These are phyloP conservation scores for Triplophysa siluroides DNA, from an alignment of 2,113 vertebrate species.

Conservation along the genomic window DNA sequence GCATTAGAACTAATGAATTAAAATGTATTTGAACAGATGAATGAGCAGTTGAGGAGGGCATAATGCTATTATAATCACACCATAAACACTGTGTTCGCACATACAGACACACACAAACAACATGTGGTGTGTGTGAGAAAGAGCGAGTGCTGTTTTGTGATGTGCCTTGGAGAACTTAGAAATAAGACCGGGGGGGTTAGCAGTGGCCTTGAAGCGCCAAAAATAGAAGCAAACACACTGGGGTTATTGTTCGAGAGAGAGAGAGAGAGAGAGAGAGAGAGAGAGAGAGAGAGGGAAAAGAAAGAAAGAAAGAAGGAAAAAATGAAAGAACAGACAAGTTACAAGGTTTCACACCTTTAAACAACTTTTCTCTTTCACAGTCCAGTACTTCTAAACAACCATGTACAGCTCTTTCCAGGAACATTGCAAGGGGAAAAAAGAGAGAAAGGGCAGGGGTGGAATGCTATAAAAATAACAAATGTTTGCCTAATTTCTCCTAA, in stretches of 20 bases:
- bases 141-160: not conserved
- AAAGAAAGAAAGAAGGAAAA: constrained; percentile 54
- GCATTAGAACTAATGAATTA: not conserved
- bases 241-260: constrained; percentile 50
- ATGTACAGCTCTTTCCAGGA: constrained; percentile 23
- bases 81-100: not conserved
- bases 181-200: constrained; percentile 26
- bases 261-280: not conserved
- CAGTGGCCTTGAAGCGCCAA: constrained; percentile 47
- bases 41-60: constrained; percentile 13
- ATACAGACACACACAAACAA: not conserved
- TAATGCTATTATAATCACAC: not conserved
- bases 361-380: constrained; percentile 57
- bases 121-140: not conserved
- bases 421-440: not conserved
- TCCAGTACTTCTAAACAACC: constrained; percentile 45
- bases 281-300: constrained; percentile 47
- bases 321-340: constrained; percentile 43
- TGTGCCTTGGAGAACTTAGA: not conserved
- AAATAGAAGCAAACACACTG: constrained; percentile 51
- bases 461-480: not conserved
- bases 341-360: constrained; percentile 56
- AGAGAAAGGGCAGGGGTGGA: not conserved
- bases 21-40: not conserved
- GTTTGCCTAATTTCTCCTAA: not conserved